Evolutionary conservation across 2,888 invertebrate species (phyloP), one percentile per base, ranked within the genome.

Genomic region (Lomographa bimaculata): DNA sequence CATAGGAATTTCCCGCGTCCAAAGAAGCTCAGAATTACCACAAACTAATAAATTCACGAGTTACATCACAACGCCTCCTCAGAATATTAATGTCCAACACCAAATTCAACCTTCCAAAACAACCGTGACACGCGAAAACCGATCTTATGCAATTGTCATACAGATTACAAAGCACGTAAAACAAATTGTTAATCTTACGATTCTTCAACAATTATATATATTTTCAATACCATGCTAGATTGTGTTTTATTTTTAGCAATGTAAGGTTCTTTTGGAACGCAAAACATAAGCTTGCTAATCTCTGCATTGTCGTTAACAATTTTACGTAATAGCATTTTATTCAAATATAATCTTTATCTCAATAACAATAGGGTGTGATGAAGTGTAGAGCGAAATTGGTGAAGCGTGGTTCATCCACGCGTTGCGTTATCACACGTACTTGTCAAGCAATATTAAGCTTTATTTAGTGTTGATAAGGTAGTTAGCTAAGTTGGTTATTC

Each of bases 31-130:
- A 17, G 10, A 39, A 20, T n/a, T 27, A 32, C 25, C 27, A 27
- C 32, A 32, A 37, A 33, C 32, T 23, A 37, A 43, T 43, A 43
- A 37, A 36, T 23, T 14, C 30, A 8, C 1, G 9, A 8, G 11
- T 43, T 43, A 43, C 42, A 37, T 43, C 36, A 43, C 18, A 18
- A 7, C 34, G 28, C 30, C 25, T 36, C 36, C 28, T 28, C 23
- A 1, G 32, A 32, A 43, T 43, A 30, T 9, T 27, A 29, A 41
- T 39, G 14, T 3, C 14, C 12, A 5, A n/a, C 24, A 11, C 6
- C 50, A 30, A 35, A 41, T 30, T 29, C 12, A 3, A 12, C 20
- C 1, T n/a, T n/a, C 7, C 21, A n/a, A 36, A 24, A 17, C 12
- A 12, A 7, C 11, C 17, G 3, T 10, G 26, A 17, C 36, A 43